Percentiles rank a stretch among this genome's conserved stretches.
These are phyloP conservation scores for Ammospiza maritima DNA, from an alignment of 2,797 vertebrate species.

Conservation along the genomic window DNA sequence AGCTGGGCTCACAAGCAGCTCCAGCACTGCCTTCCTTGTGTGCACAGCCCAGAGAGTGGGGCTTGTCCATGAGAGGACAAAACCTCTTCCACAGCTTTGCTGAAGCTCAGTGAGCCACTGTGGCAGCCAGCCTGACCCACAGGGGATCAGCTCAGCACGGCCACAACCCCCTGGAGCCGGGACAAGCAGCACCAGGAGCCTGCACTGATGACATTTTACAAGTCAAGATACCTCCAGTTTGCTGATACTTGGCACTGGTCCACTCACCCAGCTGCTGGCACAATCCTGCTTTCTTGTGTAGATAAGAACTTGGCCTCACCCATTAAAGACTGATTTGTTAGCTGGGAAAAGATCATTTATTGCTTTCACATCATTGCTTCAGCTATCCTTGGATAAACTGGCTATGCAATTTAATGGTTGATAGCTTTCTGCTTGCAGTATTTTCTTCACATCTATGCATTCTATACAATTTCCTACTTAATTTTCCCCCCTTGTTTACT, in stretches of 20 bases:
- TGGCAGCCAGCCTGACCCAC: background rate
- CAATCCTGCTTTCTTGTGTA: conserved; percentile 16
- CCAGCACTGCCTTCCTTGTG: background rate
- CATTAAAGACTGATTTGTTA: conserved; percentile 45
- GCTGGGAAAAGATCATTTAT: conserved; percentile 61
- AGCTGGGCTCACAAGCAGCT: background rate
- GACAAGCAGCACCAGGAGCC: background rate
- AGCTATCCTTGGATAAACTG: conserved; percentile 19
- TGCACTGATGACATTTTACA: background rate
- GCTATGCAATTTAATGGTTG: background rate
- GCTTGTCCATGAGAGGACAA: background rate
- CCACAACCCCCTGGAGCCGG: background rate
- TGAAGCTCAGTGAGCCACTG: background rate
- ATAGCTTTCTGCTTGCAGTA: background rate
- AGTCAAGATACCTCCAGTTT: background rate
- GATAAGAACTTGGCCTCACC: conserved; percentile 58
- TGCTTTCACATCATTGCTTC: conserved; percentile 53
- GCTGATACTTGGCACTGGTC: conserved; percentile 12
- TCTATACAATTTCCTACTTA: background rate
- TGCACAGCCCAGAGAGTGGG: accelerated
- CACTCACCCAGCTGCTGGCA: conserved; percentile 53
- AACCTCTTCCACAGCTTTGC: background rate
- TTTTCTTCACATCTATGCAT: background rate
- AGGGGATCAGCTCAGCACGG: background rate
- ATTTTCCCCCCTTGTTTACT: background rate